phyloP scores from a whole-genome alignment of 2,888 invertebrate species.

The Drosophila ustulata region DNA sequence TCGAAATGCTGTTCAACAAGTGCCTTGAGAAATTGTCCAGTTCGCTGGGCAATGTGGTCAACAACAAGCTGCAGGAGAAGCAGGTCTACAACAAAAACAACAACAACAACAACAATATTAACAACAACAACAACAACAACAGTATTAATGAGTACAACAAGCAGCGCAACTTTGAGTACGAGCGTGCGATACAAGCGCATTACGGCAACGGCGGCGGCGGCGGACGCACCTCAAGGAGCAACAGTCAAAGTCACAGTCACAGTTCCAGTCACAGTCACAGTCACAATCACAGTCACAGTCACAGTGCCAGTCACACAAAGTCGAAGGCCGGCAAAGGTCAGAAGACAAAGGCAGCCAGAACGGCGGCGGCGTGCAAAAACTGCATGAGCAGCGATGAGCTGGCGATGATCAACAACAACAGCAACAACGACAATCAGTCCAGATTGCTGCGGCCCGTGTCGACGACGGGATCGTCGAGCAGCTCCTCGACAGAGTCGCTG shows the following conservation, averaged over 20 bases:
- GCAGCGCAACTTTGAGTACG: constrained; percentile 79
- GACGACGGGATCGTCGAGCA: constrained; percentile 53
- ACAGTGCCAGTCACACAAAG: constrained; percentile 7
- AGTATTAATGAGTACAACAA: constrained; percentile 53
- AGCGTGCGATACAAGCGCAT: constrained; percentile 78
- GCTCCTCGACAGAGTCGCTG: constrained; percentile 76
- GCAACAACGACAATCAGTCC: constrained; percentile 32
- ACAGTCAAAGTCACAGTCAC: constrained; percentile 21
- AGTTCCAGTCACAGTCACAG: constrained; percentile 9
- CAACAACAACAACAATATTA: constrained; percentile 33
- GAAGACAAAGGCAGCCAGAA: constrained; percentile 43
- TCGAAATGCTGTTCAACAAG: constrained; percentile 83
- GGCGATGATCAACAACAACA: no score
- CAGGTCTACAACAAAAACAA: constrained; percentile 67
- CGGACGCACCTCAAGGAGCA: constrained; percentile 10
- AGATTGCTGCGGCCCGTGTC: constrained; percentile 42
- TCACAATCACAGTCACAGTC: background rate
- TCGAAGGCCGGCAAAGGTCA: constrained; percentile 1
- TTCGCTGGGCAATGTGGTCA: constrained; percentile 74
- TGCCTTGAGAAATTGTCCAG: constrained; percentile 84
- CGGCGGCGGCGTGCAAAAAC: constrained; percentile 18
- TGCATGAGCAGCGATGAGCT: no score
- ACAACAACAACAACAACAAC: constrained; percentile 41
- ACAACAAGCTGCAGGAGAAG: constrained; percentile 73
- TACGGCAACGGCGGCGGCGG: constrained; percentile 61